phyloP scores from a whole-genome alignment of 2,113 vertebrate genomes.

The Ivindomyrus marchei region DNA sequence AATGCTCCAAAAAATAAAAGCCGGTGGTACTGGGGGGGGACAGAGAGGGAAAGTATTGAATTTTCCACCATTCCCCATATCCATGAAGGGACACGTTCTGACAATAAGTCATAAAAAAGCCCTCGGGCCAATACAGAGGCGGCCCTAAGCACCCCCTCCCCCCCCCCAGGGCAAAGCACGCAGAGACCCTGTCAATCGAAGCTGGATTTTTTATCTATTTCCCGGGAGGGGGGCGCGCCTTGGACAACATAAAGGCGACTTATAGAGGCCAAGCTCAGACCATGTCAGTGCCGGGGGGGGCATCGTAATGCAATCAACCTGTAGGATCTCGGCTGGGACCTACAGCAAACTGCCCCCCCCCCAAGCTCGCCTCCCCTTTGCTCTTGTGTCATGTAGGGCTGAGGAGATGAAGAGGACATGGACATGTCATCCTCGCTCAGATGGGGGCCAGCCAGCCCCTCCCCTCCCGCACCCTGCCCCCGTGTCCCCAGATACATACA shows the following conservation, averaged over 20 bases:
- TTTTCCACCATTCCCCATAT: background rate
- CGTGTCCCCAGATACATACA: background rate
- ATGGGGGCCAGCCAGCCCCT: conserved; percentile 9
- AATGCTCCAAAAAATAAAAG: conserved; percentile 11
- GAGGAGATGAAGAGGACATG: background rate
- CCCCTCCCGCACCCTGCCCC: background rate
- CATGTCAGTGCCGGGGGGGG: background rate
- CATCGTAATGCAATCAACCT: background rate
- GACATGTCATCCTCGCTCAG: background rate
- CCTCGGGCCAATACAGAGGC: background rate
- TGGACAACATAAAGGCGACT: conserved; percentile 19
- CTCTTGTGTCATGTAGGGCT: background rate
- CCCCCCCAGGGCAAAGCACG: background rate
- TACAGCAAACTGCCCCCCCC: background rate
- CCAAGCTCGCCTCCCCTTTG: background rate
- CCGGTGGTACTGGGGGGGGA: background rate
- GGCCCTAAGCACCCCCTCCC: background rate
- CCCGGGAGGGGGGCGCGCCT: background rate
- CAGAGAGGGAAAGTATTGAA: background rate
- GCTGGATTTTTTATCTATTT: background rate
- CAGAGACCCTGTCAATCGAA: background rate
- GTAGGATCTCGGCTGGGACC: background rate
- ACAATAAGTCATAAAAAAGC: conserved; percentile 7
- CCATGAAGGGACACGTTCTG: background rate
- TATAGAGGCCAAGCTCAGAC: background rate